Base-by-base conservation (phyloP, 1,140 invertebrate species). In the Reticulitermes speratus region DNA sequence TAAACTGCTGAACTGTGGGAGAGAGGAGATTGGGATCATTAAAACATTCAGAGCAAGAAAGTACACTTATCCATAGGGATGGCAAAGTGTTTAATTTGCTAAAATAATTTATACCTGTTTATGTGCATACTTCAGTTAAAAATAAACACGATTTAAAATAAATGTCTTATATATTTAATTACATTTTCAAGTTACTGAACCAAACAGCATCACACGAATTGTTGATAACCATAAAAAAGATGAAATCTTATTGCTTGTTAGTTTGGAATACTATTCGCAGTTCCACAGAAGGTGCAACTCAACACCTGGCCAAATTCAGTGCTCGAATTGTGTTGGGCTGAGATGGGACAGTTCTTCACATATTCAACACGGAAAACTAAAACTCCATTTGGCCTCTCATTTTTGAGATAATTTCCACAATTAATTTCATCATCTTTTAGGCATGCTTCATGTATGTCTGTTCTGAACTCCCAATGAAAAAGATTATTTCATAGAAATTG, bases 241-340 rank as follows among this genome's bases (percentile, higher is more conserved):
- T 75, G n/a, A 75, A 75, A 75, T 75, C 65, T 75, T 75, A 75
- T 75, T 75, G 65, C 65, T 75, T 75, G n/a, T 75, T 75, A 75
- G 65, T 75, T 75, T 75, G 65, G 59, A 65, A 75, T 75, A 30
- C 65, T 75, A 30, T 75, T 75, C 65, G n/a, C 65, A 75, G 25
- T 75, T 75, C 65, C 65, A 30, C n/a, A 0, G 65, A 75, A 75
- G 65, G 25, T 75, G 65, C 65, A 75, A 75, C 65, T 75, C 25
- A 75, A 75, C 16, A 30, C n/a, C 30, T 75, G n/a, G 65, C 65
- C 65, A 75, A 75, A 55, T 75, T 75, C 65, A 75, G 65, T 75
- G 65, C 65, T 75, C 65, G 65, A 75, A 75, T 75, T 75, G 65
- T 30, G 65, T 75, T 75, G 65, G 19, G 19, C 1, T 55, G 19